Evolutionary conservation across 2,797 vertebrate genomes (phyloP).

Genomic region (Esox lucius): DNA sequence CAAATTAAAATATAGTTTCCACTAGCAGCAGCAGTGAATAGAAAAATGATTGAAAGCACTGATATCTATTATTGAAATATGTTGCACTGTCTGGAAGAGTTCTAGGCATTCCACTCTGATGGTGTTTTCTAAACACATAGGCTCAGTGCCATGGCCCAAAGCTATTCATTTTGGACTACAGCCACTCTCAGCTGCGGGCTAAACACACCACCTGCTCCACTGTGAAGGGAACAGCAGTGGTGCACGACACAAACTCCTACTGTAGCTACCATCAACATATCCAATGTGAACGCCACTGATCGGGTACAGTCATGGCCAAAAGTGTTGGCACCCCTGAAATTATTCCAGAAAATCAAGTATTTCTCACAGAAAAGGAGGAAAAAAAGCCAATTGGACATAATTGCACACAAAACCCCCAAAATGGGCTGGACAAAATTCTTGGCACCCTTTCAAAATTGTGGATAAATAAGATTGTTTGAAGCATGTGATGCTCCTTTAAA

Average conservation of each 20-base stretch:
- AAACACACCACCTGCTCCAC: slow-evolving; percentile 48
- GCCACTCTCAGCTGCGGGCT: slow-evolving; percentile 54
- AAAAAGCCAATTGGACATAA: too few relatives aligned
- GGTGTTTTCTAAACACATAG: slow-evolving; percentile 28
- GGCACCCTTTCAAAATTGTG: too few relatives aligned
- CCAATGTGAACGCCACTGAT: neutral
- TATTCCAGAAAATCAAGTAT: too few relatives aligned
- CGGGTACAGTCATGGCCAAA: too few relatives aligned
- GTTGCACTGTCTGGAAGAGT: neutral
- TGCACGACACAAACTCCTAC: slow-evolving; percentile 6
- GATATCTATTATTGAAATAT: neutral
- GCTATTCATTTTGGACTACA: slow-evolving; percentile 31
- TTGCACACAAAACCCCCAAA: too few relatives aligned
- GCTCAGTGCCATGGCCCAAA: slow-evolving; percentile 37
- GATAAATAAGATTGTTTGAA: too few relatives aligned
- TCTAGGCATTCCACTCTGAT: neutral
- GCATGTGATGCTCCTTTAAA: too few relatives aligned
- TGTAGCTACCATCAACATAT: neutral
- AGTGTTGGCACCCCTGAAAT: too few relatives aligned
- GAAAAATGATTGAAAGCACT: neutral
- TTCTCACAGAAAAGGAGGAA: too few relatives aligned
- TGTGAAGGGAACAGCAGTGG: neutral
- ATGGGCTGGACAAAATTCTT: too few relatives aligned
- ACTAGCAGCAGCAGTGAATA: neutral
- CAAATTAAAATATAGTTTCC: neutral